Evolutionary conservation across 2,888 invertebrate species (phyloP).

Genomic region (Microctonus aethiopoides): DNA sequence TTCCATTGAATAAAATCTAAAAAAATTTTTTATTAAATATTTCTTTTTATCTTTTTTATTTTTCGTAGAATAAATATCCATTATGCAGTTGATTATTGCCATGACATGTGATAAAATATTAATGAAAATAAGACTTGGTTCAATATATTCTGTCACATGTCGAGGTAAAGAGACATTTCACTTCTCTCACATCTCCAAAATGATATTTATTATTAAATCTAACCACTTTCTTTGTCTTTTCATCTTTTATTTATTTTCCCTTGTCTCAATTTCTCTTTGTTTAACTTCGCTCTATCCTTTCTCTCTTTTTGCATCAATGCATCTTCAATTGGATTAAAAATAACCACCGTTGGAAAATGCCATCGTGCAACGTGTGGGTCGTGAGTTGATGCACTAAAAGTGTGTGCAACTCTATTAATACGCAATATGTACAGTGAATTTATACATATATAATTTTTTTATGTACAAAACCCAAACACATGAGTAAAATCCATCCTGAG

Average conservation of each 20-base stretch:
- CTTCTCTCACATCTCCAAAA: background rate
- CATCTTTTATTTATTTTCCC: background rate
- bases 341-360: background rate
- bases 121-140: background rate
- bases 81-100: background rate
- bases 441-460: background rate
- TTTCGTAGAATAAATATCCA: background rate
- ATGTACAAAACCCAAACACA: background rate
- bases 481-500: conserved; percentile 19
- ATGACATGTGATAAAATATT: background rate
- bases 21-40: background rate
- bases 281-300: background rate
- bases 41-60: background rate
- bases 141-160: background rate
- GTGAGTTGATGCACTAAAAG: conserved; percentile 28
- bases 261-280: background rate
- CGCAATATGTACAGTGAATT: conserved; percentile 30
- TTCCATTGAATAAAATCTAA: background rate
- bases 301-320: background rate
- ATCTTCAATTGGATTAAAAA: conserved; percentile 12
- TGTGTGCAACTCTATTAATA: conserved; percentile 44
- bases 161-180: background rate
- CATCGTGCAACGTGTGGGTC: background rate
- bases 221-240: background rate
- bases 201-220: background rate